phyloP scores from a whole-genome alignment of 2,888 invertebrate genomes.

The Habrosyne pyritoides region DNA sequence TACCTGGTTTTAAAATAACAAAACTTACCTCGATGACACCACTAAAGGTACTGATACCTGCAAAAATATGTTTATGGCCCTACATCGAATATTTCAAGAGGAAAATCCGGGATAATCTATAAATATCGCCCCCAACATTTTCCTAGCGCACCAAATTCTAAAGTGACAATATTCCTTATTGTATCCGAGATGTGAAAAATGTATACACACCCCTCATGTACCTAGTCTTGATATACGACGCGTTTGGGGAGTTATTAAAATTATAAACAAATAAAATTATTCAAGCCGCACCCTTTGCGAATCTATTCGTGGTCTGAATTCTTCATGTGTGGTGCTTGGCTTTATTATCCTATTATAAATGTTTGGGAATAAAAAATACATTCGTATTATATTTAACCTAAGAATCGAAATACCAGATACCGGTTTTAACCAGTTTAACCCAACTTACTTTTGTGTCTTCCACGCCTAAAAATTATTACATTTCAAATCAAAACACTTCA shows the following conservation, averaged over 20 bases:
- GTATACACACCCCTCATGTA: constrained; percentile 65
- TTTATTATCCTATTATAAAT: constrained; percentile 12
- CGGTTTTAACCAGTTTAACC: no score
- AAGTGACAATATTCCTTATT: constrained; percentile 80
- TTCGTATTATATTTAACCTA: no score
- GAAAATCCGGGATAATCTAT: constrained; percentile 79
- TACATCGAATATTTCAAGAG: constrained; percentile 65
- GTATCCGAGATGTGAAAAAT: constrained; percentile 70
- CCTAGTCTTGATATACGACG: constrained; percentile 43
- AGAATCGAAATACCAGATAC: no score
- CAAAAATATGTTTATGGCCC: constrained; percentile 60
- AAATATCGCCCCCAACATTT: constrained; percentile 72
- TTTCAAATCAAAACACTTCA: constrained; percentile 10
- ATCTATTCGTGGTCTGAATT: constrained; percentile 59
- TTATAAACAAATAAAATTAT: constrained; percentile 83
- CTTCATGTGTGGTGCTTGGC: constrained; percentile 46
- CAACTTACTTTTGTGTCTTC: no score
- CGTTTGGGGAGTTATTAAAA: constrained; percentile 78
- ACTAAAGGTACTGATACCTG: constrained; percentile 9
- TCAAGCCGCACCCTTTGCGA: constrained; percentile 62
- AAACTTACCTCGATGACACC: neutral
- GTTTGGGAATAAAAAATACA: constrained; percentile 19
- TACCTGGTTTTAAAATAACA: no score
- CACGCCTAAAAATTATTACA: constrained; percentile 9
- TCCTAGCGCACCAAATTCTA: constrained; percentile 64